A percentile compares a stretch with the other conserved stretches of the same genome.
Conservation (phyloP, 1,140 invertebrate genomes). For the Wiebesia pumilae region DNA sequence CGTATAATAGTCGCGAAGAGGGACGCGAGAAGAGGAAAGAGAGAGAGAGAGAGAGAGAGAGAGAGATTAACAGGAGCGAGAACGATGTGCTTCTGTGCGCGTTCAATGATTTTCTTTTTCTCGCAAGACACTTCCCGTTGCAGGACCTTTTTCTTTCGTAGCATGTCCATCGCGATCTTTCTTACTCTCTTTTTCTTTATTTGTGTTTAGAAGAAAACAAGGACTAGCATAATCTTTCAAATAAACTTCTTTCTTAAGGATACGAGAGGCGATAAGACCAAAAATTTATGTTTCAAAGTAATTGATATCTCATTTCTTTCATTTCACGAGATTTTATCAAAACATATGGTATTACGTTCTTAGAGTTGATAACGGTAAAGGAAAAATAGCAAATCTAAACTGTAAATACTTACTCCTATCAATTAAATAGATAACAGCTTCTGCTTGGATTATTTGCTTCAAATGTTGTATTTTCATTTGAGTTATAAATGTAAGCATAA, state of each 20-base stretch:
- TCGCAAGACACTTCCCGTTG: conserved; percentile 9
- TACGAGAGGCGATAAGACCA: background rate
- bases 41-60: background rate
- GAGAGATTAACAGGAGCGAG: background rate
- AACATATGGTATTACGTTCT: background rate
- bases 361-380: background rate
- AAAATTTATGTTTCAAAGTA: background rate
- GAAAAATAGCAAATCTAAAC: no score
- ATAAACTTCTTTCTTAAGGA: background rate
- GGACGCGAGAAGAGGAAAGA: background rate
- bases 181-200: background rate
- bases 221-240: background rate
- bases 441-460: no score
- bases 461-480: no score
- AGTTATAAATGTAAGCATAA: no score
- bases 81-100: background rate
- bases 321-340: background rate
- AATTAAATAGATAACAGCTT: no score
- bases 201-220: background rate
- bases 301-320: background rate
- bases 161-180: background rate
- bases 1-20: conserved; percentile 8
- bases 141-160: conserved; percentile 16
- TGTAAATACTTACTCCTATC: no score
- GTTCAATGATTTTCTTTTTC: conserved; percentile 10